Evolutionary conservation across 53 echinoderm and acorn worm genomes (phyloP).

Genomic region (Hippasteria phrygiana): DNA sequence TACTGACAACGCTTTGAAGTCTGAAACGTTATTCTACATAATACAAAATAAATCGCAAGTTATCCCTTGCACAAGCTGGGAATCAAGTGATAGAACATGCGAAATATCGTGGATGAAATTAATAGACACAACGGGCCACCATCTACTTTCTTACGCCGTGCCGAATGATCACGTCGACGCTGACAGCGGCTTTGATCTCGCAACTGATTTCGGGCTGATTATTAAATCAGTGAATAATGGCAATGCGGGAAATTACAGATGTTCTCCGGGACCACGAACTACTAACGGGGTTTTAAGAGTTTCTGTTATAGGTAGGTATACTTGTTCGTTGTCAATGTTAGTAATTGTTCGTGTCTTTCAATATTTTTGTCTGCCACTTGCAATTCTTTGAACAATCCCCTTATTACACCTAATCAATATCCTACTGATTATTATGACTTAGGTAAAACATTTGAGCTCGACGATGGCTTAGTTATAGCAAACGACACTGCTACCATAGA

Average conservation of each 20-base stretch:
- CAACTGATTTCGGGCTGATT: neutral
- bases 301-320: too few species aligned
- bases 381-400: too few species aligned
- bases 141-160: neutral
- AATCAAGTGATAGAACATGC: neutral
- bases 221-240: neutral
- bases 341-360: too few species aligned
- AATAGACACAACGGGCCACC: neutral
- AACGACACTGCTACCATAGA: too few species aligned
- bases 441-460: too few species aligned
- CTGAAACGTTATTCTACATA: neutral
- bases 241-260: conserved; percentile 6
- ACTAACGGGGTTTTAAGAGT: too few species aligned
- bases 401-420: too few species aligned
- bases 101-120: neutral
- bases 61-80: neutral
- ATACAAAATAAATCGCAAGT: neutral
- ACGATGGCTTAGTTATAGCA: too few species aligned
- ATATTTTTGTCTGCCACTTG: too few species aligned
- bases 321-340: too few species aligned
- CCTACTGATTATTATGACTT: too few species aligned
- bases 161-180: neutral
- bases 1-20: neutral
- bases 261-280: too few species aligned
- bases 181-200: neutral